These are phyloP conservation scores for Telmatochromis sp. DNA, from an alignment of 2,113 vertebrate genomes.

Conservation along the genomic window DNA sequence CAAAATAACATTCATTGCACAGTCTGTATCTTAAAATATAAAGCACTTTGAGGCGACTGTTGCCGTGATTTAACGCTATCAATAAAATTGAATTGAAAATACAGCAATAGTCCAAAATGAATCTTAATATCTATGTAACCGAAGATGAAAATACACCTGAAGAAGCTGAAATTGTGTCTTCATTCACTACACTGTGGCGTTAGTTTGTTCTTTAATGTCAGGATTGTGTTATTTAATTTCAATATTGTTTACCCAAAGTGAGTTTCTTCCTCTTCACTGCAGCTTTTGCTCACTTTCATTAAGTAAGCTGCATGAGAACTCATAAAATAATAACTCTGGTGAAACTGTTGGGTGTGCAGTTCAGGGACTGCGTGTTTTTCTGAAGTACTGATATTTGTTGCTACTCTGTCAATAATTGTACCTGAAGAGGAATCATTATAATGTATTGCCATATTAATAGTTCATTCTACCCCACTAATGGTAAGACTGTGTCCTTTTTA, in stretches of 20 bases:
- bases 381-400: not conserved
- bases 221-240: not conserved
- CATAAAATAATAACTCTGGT: not conserved
- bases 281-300: not conserved
- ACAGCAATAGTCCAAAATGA: not conserved
- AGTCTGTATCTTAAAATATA: not conserved
- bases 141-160: not conserved
- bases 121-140: not conserved
- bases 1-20: not conserved
- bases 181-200: not conserved
- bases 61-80: not conserved
- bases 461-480: not conserved
- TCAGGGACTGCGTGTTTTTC: not conserved
- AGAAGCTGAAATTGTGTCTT: not conserved
- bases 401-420: not conserved
- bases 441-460: not conserved
- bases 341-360: not conserved
- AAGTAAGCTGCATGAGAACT: not conserved
- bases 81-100: not conserved
- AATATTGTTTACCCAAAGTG: not conserved
- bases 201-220: not conserved
- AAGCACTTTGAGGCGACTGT: not conserved
- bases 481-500: not conserved
- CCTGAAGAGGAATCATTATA: not conserved
- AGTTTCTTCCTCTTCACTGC: not conserved